Base-by-base conservation (phyloP, 2,113 vertebrate species). In the Genyomyrus donnyi region DNA sequence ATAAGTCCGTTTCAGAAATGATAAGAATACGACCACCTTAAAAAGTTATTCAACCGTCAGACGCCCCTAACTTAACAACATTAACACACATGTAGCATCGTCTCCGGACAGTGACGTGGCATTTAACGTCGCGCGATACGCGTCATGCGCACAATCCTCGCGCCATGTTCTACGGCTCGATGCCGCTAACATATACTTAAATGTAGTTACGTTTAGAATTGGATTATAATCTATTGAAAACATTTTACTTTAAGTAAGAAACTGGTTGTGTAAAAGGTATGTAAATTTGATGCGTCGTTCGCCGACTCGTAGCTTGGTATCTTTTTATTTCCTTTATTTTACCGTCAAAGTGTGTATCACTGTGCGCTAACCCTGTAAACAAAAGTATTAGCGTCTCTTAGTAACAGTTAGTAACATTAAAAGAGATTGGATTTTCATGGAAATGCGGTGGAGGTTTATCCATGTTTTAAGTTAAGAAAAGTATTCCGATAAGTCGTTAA, bases 31-130 rank as follows among this genome's bases (percentile, higher is more conserved):
- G 8, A 13, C 11, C 15, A 31, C 58, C 11, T 56, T 19, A 21
- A 27, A 10, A 3, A 31, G 50, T 90, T 46, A 46, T 42, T 39
- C 77, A 88, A 46, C 19, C 74, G 31, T 86, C 52, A 48, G 4
- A 3, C 45, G 48, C 31, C 21, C 3, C 27, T 35, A 21, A 66
- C 45, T 87, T 11, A 19, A 89, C 89, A 92, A 83, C 94, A 93
- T 91, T 93, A 92, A 92, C 93, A 88, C 93, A 87, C 93, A 91
- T 52, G 83, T 9, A 58, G 42, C 42, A 21, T 88, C 89, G 95
- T 95, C 96, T 90, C 95, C 1, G 24, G 56, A 58, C 89, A 93
- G 92, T 96, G 96, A 96, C 96, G 96, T 95, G 90, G 92, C 93
- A 84, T 1, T 0, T 0, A 0, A 7, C 86, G 95, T 95, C 96